Conservation (phyloP, 1,140 invertebrate species). For the Harlomillsia oculata region DNA sequence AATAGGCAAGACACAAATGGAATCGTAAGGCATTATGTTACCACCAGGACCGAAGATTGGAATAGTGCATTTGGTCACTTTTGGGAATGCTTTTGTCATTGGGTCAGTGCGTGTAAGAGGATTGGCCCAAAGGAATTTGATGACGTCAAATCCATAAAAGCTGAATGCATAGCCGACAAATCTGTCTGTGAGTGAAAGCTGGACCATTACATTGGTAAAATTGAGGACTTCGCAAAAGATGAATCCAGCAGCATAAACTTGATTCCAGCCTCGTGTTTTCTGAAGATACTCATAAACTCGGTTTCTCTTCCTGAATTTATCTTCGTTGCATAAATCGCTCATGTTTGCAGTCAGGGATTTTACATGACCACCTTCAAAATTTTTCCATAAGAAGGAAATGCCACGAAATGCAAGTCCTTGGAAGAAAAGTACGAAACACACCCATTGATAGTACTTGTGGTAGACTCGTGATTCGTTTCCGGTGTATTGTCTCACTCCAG, state of each 20-base stretch:
- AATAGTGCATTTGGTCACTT: slow-evolving; percentile 69
- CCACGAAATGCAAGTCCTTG: slow-evolving; percentile 57
- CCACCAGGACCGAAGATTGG: slow-evolving; percentile 32
- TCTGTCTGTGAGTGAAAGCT: slow-evolving; percentile 68
- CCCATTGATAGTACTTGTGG: slow-evolving; percentile 45
- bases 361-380: slow-evolving; percentile 38
- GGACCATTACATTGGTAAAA: slow-evolving; percentile 50
- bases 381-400: slow-evolving; percentile 64
- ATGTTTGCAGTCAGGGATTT: slow-evolving; percentile 32
- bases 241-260: slow-evolving; percentile 59
- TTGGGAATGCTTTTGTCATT: slow-evolving; percentile 53
- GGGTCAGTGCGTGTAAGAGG: slow-evolving; percentile 50
- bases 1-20: slow-evolving; percentile 57
- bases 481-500: too few species aligned
- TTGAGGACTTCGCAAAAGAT: slow-evolving; percentile 64
- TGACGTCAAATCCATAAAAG: slow-evolving; percentile 71
- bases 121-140: slow-evolving; percentile 69
- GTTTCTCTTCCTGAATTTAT: slow-evolving; percentile 1
- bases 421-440: slow-evolving; percentile 42
- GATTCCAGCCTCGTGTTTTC: neutral
- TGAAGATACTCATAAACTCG: neutral
- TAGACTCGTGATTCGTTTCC: too few species aligned
- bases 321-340: neutral
- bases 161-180: slow-evolving; percentile 79
- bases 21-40: slow-evolving; percentile 28